phyloP scores from a whole-genome alignment of 2,888 invertebrate genomes.

The Mayetiola destructor region DNA sequence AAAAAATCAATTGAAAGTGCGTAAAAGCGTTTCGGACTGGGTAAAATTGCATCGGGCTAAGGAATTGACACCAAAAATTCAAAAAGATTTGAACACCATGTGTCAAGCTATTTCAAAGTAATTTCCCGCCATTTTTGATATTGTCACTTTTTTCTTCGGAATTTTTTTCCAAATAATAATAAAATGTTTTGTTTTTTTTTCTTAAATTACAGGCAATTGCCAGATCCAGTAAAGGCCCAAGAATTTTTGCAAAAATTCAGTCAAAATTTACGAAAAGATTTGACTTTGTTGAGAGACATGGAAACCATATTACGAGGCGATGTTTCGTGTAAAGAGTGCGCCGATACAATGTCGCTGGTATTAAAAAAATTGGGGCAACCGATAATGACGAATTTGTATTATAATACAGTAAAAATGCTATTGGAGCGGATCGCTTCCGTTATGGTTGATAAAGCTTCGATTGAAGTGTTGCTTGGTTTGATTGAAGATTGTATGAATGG shows the following conservation, averaged over 20 bases:
- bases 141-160: constrained; percentile 13
- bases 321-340: constrained; percentile 87
- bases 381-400: constrained; percentile 87
- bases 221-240: constrained; percentile 83
- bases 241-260: constrained; percentile 78
- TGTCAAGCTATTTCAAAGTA: constrained; percentile 35
- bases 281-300: constrained; percentile 59
- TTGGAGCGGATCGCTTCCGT: constrained; percentile 90
- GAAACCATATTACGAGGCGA: constrained; percentile 76
- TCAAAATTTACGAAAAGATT: constrained; percentile 57
- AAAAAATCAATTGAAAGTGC: constrained; percentile 72
- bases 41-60: constrained; percentile 61
- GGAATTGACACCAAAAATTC: constrained; percentile 49
- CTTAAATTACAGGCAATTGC: constrained; percentile 50
- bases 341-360: constrained; percentile 67
- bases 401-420: constrained; percentile 90
- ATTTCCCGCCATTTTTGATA: constrained; percentile 15
- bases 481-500: constrained; percentile 59
- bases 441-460: constrained; percentile 83
- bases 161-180: too few relatives aligned
- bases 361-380: constrained; percentile 88
- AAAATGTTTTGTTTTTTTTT: too few relatives aligned
- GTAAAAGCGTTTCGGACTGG: constrained; percentile 75
- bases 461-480: constrained; percentile 50
- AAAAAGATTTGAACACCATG: constrained; percentile 57